Evolutionary conservation across 2,113 vertebrate species (phyloP).

Genomic region (Eira barbara): DNA sequence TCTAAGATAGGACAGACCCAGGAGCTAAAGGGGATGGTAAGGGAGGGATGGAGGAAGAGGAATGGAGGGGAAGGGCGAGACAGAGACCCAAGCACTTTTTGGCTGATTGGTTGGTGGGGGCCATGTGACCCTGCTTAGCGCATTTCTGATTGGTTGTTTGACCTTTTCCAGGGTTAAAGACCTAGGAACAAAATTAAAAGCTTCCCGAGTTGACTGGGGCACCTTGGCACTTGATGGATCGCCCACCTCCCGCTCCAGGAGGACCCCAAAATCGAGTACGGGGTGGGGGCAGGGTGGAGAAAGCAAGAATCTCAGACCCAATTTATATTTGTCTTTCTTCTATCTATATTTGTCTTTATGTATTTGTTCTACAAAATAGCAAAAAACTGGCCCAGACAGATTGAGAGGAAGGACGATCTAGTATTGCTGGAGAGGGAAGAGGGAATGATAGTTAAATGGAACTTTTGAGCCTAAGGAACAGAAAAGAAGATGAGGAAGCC

Average conservation of each 20-base stretch:
- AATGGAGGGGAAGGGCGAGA: neutral
- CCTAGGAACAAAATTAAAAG: slow-evolving; percentile 60
- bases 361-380: neutral
- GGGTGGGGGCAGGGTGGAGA: neutral
- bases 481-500: neutral
- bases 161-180: slow-evolving; percentile 57
- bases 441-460: neutral
- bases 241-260: neutral
- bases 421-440: neutral
- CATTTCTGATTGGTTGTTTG: slow-evolving; percentile 70
- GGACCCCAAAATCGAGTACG: neutral
- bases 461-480: slow-evolving; percentile 6
- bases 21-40: neutral
- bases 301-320: neutral
- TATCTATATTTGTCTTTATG: neutral
- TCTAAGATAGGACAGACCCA: neutral
- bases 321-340: neutral
- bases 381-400: neutral
- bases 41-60: neutral
- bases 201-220: slow-evolving; percentile 38
- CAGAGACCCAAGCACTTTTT: slow-evolving; percentile 3
- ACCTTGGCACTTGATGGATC: neutral
- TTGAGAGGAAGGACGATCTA: neutral
- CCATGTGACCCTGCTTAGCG: slow-evolving; percentile 56
- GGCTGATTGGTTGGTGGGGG: slow-evolving; percentile 48